Percentiles rank a stretch among this genome's conserved stretches.
Evolutionary conservation across 53 echinoderm and acorn worm genomes (phyloP).

Genomic region (Echinarachnius parma): DNA sequence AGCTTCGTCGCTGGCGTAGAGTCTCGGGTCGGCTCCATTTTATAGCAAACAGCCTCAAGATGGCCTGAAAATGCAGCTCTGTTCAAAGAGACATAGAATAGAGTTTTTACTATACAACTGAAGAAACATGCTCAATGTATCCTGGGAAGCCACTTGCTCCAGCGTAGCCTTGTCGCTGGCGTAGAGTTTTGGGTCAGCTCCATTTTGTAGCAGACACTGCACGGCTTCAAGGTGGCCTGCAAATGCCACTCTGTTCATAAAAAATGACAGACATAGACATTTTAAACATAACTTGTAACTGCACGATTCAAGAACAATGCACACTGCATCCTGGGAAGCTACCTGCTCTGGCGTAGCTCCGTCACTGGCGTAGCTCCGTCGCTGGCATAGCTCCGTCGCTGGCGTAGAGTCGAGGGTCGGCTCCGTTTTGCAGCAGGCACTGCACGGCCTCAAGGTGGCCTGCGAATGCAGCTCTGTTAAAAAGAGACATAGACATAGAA

Average conservation of each 20-base stretch:
- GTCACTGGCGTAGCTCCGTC: constrained; percentile 89
- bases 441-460: constrained; percentile 92
- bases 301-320: constrained; percentile 52
- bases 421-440: constrained; percentile 78
- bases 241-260: constrained; percentile 91
- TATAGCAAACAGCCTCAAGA: constrained; percentile 80
- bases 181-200: constrained; percentile 89
- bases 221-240: constrained; percentile 92
- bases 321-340: constrained; percentile 70
- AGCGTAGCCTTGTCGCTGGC: constrained; percentile 86
- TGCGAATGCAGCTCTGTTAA: constrained; percentile 96
- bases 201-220: constrained; percentile 79
- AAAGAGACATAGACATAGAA: no score
- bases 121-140: constrained; percentile 55
- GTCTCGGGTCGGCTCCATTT: constrained; percentile 85
- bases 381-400: constrained; percentile 80
- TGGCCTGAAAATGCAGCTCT: constrained; percentile 98
- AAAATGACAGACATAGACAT: no score
- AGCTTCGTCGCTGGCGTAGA: constrained; percentile 86
- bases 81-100: no score
- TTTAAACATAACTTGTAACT: no score
- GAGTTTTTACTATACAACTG: no score
- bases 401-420: constrained; percentile 91
- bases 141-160: constrained; percentile 85
- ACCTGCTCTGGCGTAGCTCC: constrained; percentile 96